Base-by-base conservation (phyloP, 2,797 vertebrate genomes). In the Melanotaenia pygmaea region DNA sequence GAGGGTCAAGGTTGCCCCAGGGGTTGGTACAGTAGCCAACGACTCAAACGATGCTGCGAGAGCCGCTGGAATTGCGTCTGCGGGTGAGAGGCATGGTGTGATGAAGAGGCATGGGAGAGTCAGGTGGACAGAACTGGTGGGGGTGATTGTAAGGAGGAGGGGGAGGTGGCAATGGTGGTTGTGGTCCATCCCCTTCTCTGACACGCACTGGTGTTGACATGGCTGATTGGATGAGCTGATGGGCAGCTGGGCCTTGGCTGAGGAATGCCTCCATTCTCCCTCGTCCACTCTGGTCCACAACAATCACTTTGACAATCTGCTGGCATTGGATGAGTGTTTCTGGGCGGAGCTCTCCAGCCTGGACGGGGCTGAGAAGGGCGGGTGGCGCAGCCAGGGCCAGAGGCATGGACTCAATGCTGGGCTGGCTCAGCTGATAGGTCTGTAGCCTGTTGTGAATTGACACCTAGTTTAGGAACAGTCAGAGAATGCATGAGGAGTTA, bases 361-460 rank as follows among this genome's bases (percentile, higher is more conserved):
- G 91, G 63, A 88, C 64, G 3, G 92, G 79, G 37, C 93, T 92
- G 79, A 94, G 95, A 70, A 96, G 94, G 88, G 93, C 92, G 59
- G 94, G 95, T 54, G 94, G 94, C 0, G 92, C 93, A 30, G 92
- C 96, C 94, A 93, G 93, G 92, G 95, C 94, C 94, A 96, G 95
- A 89, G 94, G 93, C 10, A 87, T 88, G 90, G 94, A 94, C 95
- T 94, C 93, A 93, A 89, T 86, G 91, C 89, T 92, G 91, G 91
- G 91, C 83, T 89, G 92, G 93, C 94, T 96, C 97, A 98, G 96
- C 94, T 98, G 98, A 95, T 98, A 98, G 95, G 96, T 98, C 97
- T 98, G 97, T 96, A 99, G 98, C 98, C 98, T 99, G 97, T 99
- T 99, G 97, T 99, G 98, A 99, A 99, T 99, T 98, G 98, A 99